A percentile compares a stretch with the other conserved stretches of the same genome.
Evolutionary conservation across 2,797 vertebrate genomes (phyloP).

Genomic region (Enteromius thamalakanensis): DNA sequence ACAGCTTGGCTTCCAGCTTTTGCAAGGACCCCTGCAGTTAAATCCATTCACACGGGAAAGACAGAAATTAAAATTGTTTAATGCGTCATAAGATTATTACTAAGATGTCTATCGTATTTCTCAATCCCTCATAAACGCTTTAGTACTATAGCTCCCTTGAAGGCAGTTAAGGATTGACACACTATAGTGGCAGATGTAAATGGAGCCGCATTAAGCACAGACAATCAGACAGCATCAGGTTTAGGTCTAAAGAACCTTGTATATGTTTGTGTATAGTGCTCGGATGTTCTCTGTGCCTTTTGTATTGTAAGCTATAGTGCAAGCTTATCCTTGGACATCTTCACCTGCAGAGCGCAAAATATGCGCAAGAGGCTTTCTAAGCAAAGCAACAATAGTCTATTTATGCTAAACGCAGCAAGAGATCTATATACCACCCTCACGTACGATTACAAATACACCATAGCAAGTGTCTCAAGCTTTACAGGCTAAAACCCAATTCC

Average conservation of each 20-base stretch:
- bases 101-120: constrained; percentile 74
- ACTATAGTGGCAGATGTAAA: constrained; percentile 55
- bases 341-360: constrained; percentile 37
- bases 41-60: constrained; percentile 63
- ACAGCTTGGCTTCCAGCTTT: background rate
- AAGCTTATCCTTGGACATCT: constrained; percentile 38
- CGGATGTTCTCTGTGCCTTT: background rate
- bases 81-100: constrained; percentile 77
- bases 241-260: constrained; percentile 28
- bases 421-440: background rate
- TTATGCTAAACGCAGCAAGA: background rate
- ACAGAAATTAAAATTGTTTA: constrained; percentile 69
- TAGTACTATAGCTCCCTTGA: constrained; percentile 71
- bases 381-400: constrained; percentile 23
- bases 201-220: constrained; percentile 37
- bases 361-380: constrained; percentile 19
- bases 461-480: constrained; percentile 1
- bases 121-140: constrained; percentile 75
- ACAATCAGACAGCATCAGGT: constrained; percentile 59
- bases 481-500: constrained; percentile 45
- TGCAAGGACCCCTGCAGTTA: constrained; percentile 58
- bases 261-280: background rate
- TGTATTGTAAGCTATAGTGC: constrained; percentile 6
- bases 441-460: constrained; percentile 28
- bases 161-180: constrained; percentile 70